These are phyloP conservation scores for Ophioninae sp. DNA, from an alignment of 2,888 invertebrate species.

Conservation along the genomic window DNA sequence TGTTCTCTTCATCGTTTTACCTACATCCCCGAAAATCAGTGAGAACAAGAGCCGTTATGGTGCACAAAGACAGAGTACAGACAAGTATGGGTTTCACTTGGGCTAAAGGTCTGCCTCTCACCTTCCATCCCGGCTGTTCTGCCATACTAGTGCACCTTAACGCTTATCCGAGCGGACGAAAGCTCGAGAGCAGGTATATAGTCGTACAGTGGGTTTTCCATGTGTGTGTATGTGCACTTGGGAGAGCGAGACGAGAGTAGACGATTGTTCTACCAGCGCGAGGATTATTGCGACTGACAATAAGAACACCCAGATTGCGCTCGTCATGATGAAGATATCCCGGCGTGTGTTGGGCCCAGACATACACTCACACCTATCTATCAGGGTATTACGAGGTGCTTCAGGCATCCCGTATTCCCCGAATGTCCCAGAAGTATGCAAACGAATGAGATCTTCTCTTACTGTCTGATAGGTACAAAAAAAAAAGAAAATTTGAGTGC, in stretches of 20 bases:
- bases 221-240: too few species aligned
- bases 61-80: constrained; percentile 21
- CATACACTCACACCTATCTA: neutral
- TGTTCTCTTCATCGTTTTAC: neutral
- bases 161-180: constrained; percentile 33
- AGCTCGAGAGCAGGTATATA: constrained; percentile 7
- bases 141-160: constrained; percentile 7
- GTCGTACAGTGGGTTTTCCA: too few species aligned
- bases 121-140: too few species aligned
- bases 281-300: constrained; percentile 54
- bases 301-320: constrained; percentile 38
- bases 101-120: constrained; percentile 33
- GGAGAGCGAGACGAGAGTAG: constrained; percentile 29
- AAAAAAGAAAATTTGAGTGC: neutral
- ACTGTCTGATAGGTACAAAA: neutral
- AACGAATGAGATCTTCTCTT: constrained; percentile 7
- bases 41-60: constrained; percentile 10
- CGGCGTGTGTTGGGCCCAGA: constrained; percentile 11
- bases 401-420: neutral
- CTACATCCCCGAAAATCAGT: constrained; percentile 15
- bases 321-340: constrained; percentile 49
- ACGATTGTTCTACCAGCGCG: constrained; percentile 51
- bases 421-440: constrained; percentile 7
- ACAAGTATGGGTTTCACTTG: constrained; percentile 39
- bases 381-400: neutral